Base-by-base conservation (phyloP, 2,888 invertebrate species). In the Esperia sulphurella region DNA sequence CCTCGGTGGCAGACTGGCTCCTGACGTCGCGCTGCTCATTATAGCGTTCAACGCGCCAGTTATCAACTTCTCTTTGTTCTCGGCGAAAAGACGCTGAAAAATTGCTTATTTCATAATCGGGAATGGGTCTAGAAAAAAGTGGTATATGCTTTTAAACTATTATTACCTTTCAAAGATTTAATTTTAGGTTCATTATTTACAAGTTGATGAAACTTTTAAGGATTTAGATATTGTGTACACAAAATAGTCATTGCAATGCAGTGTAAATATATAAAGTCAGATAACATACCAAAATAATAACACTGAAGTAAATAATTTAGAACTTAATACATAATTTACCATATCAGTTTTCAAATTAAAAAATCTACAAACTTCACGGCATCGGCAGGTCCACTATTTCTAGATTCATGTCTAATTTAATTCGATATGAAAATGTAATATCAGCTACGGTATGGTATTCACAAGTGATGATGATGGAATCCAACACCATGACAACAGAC, bases 41-140 rank as follows among this genome's bases (percentile, higher is more conserved):
- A 99, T 90, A 0, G 97, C 93, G 63, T 94, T 94, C 57, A 99
- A 80, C n/a, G 98, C 97, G 31, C 94, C 95, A 33, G 95, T 94
- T 60, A 99, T 99, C 58, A 98, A 85, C 83, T 98, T 98, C 83
- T 99, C 99, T 78, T 99, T 99, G 86, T 98, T 99, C 87, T 99
- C 97, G 8, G 98, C 95, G 91, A 98, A 99, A 57, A 99, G 91
- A 54, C 98, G 96, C 98, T 98, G 88, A 33, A 90, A 88, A 43
- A 7, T 2, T 5, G 39, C 39, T 3, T 3, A 8, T 3, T 5
- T 39, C n/a, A 33, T 8, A 33, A n/a, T 39, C 2, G 39, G 8
- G 14, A 2, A 13, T 39, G 33, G 33, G 10, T 10, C 4, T 10
- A 33, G 33, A 33, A 33, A 33, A 5, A 33, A 10, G 7, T 10